Percentiles rank a stretch among this genome's conserved stretches.
Evolutionary conservation across 1,140 invertebrate species (phyloP).

Genomic region (Drosophila serrata): DNA sequence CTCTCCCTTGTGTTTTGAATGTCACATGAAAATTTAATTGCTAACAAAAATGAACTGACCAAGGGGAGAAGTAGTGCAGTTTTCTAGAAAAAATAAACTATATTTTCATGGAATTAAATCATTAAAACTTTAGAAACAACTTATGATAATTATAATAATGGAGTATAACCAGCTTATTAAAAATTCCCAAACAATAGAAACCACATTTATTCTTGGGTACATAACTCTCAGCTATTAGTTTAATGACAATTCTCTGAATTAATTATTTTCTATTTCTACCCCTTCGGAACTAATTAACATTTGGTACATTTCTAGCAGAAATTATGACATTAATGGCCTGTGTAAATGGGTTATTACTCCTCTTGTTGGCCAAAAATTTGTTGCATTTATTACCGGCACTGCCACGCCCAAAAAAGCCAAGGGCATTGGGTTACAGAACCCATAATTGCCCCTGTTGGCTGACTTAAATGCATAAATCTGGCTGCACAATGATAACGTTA

Average conservation of each 20-base stretch:
- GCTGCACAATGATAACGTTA: slow-evolving; percentile 19
- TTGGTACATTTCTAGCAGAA: slow-evolving; percentile 14
- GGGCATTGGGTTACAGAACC: slow-evolving; percentile 15
- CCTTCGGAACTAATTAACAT: slow-evolving; percentile 22
- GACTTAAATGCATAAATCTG: slow-evolving; percentile 61
- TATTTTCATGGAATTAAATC: not conserved
- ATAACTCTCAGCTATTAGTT: slow-evolving; percentile 35
- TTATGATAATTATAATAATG: slow-evolving; percentile 14
- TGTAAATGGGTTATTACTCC: slow-evolving; percentile 17
- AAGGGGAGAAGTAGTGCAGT: no score
- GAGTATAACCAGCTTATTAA: not conserved
- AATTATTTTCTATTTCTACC: slow-evolving; percentile 15
- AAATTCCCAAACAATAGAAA: slow-evolving; percentile 10
- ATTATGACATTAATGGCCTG: slow-evolving; percentile 27
- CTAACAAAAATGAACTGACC: slow-evolving; percentile 9
- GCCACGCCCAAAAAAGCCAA: slow-evolving; percentile 32
- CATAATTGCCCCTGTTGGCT: slow-evolving; percentile 59
- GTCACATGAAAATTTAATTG: slow-evolving; percentile 29
- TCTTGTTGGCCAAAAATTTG: slow-evolving; percentile 9
- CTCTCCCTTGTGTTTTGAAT: slow-evolving; percentile 21
- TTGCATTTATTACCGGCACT: slow-evolving; percentile 39
- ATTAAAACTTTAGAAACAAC: not conserved
- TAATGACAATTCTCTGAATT: slow-evolving; percentile 28
- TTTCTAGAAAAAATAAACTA: slow-evolving; percentile 6
- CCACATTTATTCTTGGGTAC: slow-evolving; percentile 1